Base-by-base conservation (phyloP, 2,797 vertebrate species). In the Erpetoichthys calabaricus region DNA sequence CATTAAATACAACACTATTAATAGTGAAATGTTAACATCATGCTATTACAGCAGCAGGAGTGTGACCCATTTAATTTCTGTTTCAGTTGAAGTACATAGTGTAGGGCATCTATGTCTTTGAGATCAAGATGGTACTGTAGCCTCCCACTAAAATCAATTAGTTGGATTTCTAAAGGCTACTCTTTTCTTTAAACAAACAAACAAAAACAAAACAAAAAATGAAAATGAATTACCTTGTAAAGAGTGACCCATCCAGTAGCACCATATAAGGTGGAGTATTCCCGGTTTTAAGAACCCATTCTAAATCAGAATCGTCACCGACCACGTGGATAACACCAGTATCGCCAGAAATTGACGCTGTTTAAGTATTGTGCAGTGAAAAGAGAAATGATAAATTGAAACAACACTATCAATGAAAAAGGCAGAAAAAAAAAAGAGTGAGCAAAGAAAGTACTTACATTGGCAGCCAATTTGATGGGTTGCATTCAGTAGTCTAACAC, bases 381-480 rank as follows among this genome's bases (percentile, higher is more conserved):
- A 44, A 8, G 10, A 44, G 51, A 52, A 52, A 52, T 42, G 9
- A 42, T 1, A 55, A 3, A 2, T 2, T 3, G 44, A 42, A 9
- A 7, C 5, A 42, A 9, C 10, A 41, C 7, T 8, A 9, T 6
- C 10, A n/a, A 49, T 7, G 47, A 49, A n/a, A 49, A n/a, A 49
- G 47, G 7, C 3, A 49, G 3, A 49, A 5, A 49, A 7, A 49
- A 9, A n/a, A 49, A n/a, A 49, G 47, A 49, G 47, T n/a, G 3
- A 49, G 47, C 3, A 47, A 6, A 47, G 47, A 47, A 9, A 47
- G 47, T 58, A 81, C 94, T 97, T 70, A 98, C 94, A 97, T 70
- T 97, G 94, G 77, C 94, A 98, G 70, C 94, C 93, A 51, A 93
- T 92, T 69, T 98, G 94, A 80, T 97, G 93, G 1, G 94, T 97